Base-by-base conservation (phyloP, 2,888 invertebrate species). In the Conistra vaccinii region DNA sequence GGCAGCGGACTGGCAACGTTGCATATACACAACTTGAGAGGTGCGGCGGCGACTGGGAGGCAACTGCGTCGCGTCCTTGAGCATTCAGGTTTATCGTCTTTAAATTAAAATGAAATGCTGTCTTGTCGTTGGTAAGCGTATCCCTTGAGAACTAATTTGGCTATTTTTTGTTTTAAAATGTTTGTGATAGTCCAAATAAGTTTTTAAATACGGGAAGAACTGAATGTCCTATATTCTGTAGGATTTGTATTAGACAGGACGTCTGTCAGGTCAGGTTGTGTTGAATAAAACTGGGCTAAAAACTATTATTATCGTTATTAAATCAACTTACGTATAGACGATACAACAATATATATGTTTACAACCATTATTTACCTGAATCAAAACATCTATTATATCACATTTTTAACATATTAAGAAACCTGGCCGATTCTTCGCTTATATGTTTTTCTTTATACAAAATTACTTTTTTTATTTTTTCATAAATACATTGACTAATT, bases 351-450 rank as follows among this genome's bases (percentile, higher is more conserved):
- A 86, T 85, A 87, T 85, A 88, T 85, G 83, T 87, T 89, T 91
- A 91, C 89, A 91, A 92, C 90, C 89, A 87, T 87, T 81, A 82
- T 87, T 88, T 80, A 89, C 89, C 91, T 90, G 90, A 89, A 89
- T 88, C 86, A 87, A 88, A 88, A 87, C 81, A 85, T 90, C 88
- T 89, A 89, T 87, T 90, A 80, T 92, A 92, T 92, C 91, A 92
- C 87, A 89, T 90, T 89, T 90, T 87, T 85, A 76, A 86, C 82
- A 86, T 69, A 80, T 91, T 92, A 92, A 92, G 92, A 92, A 90
- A 88, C 87, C 87, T 88, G 92, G 92, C 93, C 93, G 90, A 88
- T 87, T 85, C 84, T 81, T 81, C 32, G 79, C 77, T 76, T 83
- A 74, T n/a, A 69, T 78, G 62, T 81, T 73, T 82, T 80, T 84